These are phyloP conservation scores for Magallana angulata DNA, from an alignment of 1,140 invertebrate species.

Conservation along the genomic window DNA sequence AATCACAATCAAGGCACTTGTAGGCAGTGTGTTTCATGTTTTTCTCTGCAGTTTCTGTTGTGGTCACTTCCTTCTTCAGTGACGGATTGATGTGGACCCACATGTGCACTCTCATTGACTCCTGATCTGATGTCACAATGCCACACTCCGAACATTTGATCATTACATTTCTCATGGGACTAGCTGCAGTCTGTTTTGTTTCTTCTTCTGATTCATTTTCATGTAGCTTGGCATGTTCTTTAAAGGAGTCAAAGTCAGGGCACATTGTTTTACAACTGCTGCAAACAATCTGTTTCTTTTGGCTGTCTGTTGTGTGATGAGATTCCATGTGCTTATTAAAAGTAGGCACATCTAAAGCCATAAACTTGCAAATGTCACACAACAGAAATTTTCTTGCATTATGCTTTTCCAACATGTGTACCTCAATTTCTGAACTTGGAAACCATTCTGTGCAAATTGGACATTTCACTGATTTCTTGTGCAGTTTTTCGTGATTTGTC, in stretches of 20 bases:
- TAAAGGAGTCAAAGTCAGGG: conserved; percentile 50
- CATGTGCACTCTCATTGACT: conserved; percentile 74
- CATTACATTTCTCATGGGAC: conserved; percentile 7
- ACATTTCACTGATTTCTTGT: conserved; percentile 68
- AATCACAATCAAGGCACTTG: conserved; percentile 72
- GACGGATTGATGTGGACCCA: conserved; percentile 53
- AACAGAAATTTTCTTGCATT: conserved; percentile 67
- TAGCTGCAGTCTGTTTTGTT: neutral
- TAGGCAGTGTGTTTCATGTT: conserved; percentile 61
- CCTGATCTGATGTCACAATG: conserved; percentile 68
- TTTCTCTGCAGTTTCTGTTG: conserved; percentile 39
- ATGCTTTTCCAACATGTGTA: conserved; percentile 70
- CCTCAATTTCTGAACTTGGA: conserved; percentile 59
- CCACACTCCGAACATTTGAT: conserved; percentile 78
- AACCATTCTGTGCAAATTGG: conserved; percentile 60
- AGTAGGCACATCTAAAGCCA: conserved; percentile 65
- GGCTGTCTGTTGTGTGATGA: conserved; percentile 41
- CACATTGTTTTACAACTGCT: conserved; percentile 52
- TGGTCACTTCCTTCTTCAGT: conserved; percentile 1
- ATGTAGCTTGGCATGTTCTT: conserved; percentile 54
- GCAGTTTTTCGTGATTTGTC: conserved; percentile 78
- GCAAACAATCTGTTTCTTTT: conserved; percentile 49
- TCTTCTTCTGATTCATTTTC: conserved; percentile 4
- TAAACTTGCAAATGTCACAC: conserved; percentile 73
- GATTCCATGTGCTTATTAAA: conserved; percentile 69